Conservation (phyloP, 92 coral and sea anemone genomes). For the Scolanthus callimorphus region DNA sequence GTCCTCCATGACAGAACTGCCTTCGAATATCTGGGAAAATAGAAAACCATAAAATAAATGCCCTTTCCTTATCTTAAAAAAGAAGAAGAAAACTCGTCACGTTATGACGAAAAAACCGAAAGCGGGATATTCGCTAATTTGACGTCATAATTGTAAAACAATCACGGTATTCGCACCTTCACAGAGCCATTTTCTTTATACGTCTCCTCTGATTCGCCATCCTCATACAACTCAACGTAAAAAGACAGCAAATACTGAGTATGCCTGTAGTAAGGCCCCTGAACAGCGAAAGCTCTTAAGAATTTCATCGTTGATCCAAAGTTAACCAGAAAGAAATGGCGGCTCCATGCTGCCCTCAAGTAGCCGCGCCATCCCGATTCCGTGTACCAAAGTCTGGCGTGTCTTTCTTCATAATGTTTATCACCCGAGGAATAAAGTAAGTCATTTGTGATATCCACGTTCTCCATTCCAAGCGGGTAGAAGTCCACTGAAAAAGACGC, state of each 20-base stretch:
- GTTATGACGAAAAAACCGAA: no score
- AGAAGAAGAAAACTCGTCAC: no score
- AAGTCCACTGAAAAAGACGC: not conserved
- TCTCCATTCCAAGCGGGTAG: not conserved
- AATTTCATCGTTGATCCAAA: not conserved
- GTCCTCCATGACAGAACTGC: not conserved
- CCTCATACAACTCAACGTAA: not conserved
- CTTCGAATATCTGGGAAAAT: not conserved
- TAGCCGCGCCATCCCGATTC: not conserved
- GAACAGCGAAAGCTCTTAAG: not conserved
- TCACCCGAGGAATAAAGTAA: not conserved
- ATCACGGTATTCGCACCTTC: not conserved
- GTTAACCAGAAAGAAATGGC: not conserved
- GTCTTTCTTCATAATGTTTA: not conserved
- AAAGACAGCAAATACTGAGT: not conserved
- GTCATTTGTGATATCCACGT: not conserved
- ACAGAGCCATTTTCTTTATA: not conserved
- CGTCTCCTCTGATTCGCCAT: not conserved
- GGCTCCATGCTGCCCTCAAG: not conserved
- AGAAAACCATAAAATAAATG: no score
- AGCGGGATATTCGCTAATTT: no score
- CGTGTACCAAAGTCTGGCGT: not conserved
- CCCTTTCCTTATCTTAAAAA: no score
- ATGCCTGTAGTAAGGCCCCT: not conserved
- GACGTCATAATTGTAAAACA: no score